Percentiles rank a stretch among this genome's conserved stretches.
Conservation (phyloP, 1,140 invertebrate genomes). For the Dreissena rostriformis region DNA sequence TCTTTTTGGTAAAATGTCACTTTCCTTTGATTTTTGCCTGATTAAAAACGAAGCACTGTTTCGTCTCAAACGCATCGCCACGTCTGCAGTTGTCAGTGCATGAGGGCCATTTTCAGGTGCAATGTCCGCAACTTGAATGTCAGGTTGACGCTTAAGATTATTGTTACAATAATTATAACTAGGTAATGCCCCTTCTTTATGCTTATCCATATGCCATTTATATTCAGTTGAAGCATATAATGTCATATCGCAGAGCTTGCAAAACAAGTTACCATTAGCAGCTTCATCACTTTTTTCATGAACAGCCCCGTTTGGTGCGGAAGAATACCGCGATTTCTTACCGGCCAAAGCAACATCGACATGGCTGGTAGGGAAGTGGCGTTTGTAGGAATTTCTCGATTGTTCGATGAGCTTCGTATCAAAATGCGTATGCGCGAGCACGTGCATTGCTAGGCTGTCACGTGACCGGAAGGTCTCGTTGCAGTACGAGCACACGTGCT, state of each 20-base stretch:
- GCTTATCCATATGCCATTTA: slow-evolving; percentile 32
- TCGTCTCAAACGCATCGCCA: not conserved
- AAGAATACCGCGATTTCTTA: not conserved
- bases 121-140: not conserved
- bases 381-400: slow-evolving; percentile 25
- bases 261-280: slow-evolving; percentile 5
- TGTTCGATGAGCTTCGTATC: not conserved
- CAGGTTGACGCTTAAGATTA: not conserved
- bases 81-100: too few species aligned
- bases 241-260: slow-evolving; percentile 23
- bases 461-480: slow-evolving; percentile 33
- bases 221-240: slow-evolving; percentile 39
- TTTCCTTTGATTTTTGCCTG: not conserved
- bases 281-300: not conserved
- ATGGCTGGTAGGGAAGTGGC: not conserved
- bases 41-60: slow-evolving; percentile 36
- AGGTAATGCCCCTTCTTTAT: not conserved
- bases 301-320: not conserved
- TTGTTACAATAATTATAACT: not conserved
- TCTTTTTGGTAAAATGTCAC: slow-evolving; percentile 17
- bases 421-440: slow-evolving; percentile 40
- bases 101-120: not conserved
- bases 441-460: slow-evolving; percentile 48
- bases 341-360: not conserved
- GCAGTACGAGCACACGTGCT: slow-evolving; percentile 20